Evolutionary conservation across 2,113 vertebrate genomes (phyloP).

Genomic region (Scopus umbretta): DNA sequence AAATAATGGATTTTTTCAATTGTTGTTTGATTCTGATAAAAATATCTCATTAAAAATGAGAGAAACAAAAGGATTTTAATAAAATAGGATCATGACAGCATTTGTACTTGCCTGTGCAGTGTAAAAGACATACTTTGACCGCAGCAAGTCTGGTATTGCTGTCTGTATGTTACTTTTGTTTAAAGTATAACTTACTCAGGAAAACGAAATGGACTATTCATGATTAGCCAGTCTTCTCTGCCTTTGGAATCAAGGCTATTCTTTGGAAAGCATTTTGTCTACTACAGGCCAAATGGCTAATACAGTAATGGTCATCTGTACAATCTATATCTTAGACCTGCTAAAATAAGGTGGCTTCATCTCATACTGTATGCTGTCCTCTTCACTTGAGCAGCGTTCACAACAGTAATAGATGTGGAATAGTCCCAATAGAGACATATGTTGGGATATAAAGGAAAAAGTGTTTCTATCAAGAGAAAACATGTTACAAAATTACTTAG

Average conservation of each 20-base stretch:
- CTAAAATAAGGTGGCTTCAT: not conserved
- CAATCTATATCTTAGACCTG: not conserved
- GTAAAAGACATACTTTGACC: not conserved
- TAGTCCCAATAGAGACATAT: not conserved
- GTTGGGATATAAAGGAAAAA: not conserved
- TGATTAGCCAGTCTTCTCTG: not conserved
- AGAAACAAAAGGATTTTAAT: not conserved
- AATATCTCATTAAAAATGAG: not conserved
- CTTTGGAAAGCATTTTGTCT: not conserved
- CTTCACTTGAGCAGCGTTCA: not conserved
- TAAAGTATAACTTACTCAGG: not conserved
- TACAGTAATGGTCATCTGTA: not conserved
- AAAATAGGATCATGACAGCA: not conserved
- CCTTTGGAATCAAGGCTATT: not conserved
- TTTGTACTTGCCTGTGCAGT: not conserved
- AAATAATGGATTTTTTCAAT: not conserved
- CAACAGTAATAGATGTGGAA: not conserved
- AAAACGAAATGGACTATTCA: not conserved
- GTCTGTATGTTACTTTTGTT: not conserved
- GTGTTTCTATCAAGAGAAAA: not conserved
- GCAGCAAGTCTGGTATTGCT: not conserved
- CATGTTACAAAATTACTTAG: not conserved
- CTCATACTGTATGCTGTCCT: not conserved
- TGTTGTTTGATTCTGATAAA: not conserved
- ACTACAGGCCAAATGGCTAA: not conserved